phyloP scores from a whole-genome alignment of 2,888 invertebrate species.

The Epistrophe eligans region DNA sequence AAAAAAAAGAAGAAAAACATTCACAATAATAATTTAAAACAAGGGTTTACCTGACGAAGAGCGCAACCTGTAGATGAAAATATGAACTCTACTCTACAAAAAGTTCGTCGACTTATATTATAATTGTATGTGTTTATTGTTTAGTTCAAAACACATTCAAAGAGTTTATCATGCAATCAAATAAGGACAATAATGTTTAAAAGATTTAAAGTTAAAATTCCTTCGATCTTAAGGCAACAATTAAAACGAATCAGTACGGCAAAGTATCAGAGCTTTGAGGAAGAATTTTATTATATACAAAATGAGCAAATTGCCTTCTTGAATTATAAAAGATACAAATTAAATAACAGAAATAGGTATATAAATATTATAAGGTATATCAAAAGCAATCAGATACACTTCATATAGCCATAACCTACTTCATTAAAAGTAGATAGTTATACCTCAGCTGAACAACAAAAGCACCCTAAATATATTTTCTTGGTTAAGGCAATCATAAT shows the following conservation, averaged over 20 bases:
- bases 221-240: not conserved
- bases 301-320: not conserved
- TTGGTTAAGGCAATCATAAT: not conserved
- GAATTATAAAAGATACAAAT: not conserved
- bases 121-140: not conserved
- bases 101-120: conserved; percentile 3
- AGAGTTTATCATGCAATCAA: not conserved
- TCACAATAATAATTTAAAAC: conserved; percentile 69
- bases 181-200: not conserved
- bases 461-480: not conserved
- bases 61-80: conserved; percentile 19
- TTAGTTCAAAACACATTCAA: not conserved
- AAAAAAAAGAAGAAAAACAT: conserved; percentile 47
- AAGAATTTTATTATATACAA: not conserved
- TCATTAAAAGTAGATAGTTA: not conserved
- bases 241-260: not conserved
- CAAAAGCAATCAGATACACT: not conserved
- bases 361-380: not conserved
- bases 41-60: conserved; percentile 28
- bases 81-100: conserved; percentile 1
- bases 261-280: not conserved
- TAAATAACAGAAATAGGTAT: not conserved
- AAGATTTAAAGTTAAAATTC: not conserved
- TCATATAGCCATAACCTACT: not conserved
- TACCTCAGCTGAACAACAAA: not conserved